A percentile compares a stretch with the other conserved stretches of the same genome.
Conservation (phyloP, 2,888 invertebrate species). For the Theristus sp. region DNA sequence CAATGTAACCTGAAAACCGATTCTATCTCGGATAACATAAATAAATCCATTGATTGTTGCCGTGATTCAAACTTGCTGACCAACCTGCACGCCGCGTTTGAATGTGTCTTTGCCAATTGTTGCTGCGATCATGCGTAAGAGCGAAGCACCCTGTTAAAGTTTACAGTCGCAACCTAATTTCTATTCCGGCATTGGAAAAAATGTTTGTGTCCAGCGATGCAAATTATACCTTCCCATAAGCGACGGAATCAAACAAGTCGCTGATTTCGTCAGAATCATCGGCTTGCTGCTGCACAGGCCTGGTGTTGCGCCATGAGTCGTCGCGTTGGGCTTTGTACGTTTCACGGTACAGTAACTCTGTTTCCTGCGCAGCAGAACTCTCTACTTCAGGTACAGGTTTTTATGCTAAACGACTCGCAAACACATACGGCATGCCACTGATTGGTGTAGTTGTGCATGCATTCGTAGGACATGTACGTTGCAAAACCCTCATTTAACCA, state of each 20-base stretch:
- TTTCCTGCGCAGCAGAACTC: slow-evolving; percentile 42
- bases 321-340: slow-evolving; percentile 51
- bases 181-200: too few relatives aligned
- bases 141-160: slow-evolving; percentile 50
- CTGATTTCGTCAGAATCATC: slow-evolving; percentile 71
- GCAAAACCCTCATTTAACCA: too few relatives aligned
- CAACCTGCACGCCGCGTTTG: slow-evolving; percentile 34
- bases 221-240: not conserved
- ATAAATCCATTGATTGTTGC: not conserved
- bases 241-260: slow-evolving; percentile 31
- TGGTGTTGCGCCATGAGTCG: slow-evolving; percentile 63
- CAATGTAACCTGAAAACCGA: too few relatives aligned
- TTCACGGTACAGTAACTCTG: slow-evolving; percentile 52
- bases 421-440: too few relatives aligned
- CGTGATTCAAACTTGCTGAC: slow-evolving; percentile 3
- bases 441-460: too few relatives aligned
- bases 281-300: slow-evolving; percentile 70
- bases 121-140: slow-evolving; percentile 68
- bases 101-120: slow-evolving; percentile 55
- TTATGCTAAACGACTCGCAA: too few relatives aligned
- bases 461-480: too few relatives aligned
- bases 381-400: too few relatives aligned
- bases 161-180: too few relatives aligned
- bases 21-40: not conserved
- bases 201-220: too few relatives aligned